phyloP scores from a whole-genome alignment of 2,113 vertebrate species.

The Sclerurus mexicanus region DNA sequence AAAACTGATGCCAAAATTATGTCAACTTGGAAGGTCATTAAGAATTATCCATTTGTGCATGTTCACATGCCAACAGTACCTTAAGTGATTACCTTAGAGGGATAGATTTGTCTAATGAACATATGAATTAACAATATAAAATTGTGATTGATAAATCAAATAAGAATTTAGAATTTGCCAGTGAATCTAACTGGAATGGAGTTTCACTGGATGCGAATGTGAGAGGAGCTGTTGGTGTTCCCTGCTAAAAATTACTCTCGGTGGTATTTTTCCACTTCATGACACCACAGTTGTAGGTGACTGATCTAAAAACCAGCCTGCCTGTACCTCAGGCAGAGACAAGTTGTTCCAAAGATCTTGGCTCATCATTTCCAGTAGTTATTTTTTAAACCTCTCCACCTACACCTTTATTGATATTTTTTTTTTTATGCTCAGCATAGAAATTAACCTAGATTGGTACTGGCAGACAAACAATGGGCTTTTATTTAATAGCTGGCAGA shows the following conservation, averaged over 20 bases:
- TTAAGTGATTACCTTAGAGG: conserved; percentile 58
- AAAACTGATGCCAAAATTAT: conserved; percentile 58
- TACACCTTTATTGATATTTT: not conserved
- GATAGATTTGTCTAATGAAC: conserved; percentile 44
- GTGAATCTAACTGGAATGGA: not conserved
- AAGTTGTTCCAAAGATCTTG: conserved; percentile 36
- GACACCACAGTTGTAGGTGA: conserved; percentile 50
- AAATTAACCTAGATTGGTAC: not conserved
- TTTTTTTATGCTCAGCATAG: not conserved
- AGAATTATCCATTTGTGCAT: conserved; percentile 56
- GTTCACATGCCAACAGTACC: conserved; percentile 56
- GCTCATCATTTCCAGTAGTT: conserved; percentile 14
- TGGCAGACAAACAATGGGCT: not conserved
- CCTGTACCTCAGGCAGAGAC: conserved; percentile 25
- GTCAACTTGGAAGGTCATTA: conserved; percentile 62
- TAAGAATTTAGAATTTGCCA: conserved; percentile 29
- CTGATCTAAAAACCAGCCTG: conserved; percentile 37
- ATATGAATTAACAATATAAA: conserved; percentile 45
- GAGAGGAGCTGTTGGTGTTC: conserved; percentile 31
- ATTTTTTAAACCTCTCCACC: conserved; percentile 8
- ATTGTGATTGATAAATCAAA: conserved; percentile 55
- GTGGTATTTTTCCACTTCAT: conserved; percentile 32
- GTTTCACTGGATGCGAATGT: conserved; percentile 25
- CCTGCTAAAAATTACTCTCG: conserved; percentile 18
- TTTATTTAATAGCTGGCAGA: not conserved